phyloP scores from a whole-genome alignment of 2,888 invertebrate genomes.

The Mimachlamys varia region DNA sequence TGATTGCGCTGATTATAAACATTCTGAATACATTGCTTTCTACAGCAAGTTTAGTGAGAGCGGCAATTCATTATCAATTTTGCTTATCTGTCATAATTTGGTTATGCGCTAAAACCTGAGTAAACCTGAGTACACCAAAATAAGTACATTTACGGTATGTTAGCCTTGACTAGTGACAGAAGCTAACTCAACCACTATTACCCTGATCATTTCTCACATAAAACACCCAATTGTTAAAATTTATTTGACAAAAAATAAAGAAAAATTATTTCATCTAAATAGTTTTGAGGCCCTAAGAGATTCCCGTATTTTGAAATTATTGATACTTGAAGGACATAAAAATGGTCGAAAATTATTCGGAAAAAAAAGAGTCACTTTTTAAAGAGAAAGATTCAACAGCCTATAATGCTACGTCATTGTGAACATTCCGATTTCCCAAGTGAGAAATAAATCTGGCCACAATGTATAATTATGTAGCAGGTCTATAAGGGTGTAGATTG shows the following conservation, averaged over 20 bases:
- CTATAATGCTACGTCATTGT: background rate
- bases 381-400: background rate
- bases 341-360: background rate
- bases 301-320: background rate
- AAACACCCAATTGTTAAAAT: background rate
- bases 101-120: too few relatives aligned
- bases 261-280: background rate
- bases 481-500: conserved; percentile 16
- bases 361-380: background rate
- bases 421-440: background rate
- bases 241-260: background rate
- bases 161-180: background rate
- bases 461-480: background rate
- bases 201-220: background rate
- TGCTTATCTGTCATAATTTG: too few relatives aligned
- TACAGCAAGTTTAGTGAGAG: too few relatives aligned
- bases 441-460: background rate
- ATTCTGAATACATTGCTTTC: too few relatives aligned
- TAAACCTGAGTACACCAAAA: too few relatives aligned
- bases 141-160: too few relatives aligned
- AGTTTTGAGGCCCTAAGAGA: background rate
- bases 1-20: too few relatives aligned
- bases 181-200: background rate
- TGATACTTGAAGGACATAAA: background rate
- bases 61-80: too few relatives aligned